Percentiles rank a stretch among this genome's conserved stretches.
Conservation (phyloP, 2,888 invertebrate genomes). For the Metellina segmentata region DNA sequence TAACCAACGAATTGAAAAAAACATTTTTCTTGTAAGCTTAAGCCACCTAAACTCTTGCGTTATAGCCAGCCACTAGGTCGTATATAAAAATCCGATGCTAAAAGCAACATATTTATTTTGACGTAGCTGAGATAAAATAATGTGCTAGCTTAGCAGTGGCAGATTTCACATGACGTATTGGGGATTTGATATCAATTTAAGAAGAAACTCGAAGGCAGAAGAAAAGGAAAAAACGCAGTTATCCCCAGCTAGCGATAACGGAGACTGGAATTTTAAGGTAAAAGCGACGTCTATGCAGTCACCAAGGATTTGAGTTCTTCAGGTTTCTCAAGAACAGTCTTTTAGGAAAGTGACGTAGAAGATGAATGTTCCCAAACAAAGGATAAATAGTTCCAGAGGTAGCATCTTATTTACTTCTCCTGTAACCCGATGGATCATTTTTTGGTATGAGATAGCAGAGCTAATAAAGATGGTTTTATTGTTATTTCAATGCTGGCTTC, state of each 20-base stretch:
- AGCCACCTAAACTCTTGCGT: too few relatives aligned
- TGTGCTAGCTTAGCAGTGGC: slow-evolving; percentile 58
- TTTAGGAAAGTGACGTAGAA: neutral
- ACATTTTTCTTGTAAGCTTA: too few relatives aligned
- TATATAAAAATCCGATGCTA: too few relatives aligned
- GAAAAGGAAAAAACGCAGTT: neutral
- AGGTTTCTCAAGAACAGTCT: neutral
- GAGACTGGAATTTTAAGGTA: slow-evolving; percentile 22
- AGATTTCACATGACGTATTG: slow-evolving; percentile 64
- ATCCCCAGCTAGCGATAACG: slow-evolving; percentile 25
- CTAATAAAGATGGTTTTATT: neutral
- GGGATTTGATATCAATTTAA: slow-evolving; percentile 69
- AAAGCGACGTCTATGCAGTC: slow-evolving; percentile 22
- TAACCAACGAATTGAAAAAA: too few relatives aligned
- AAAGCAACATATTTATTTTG: slow-evolving; percentile 64
- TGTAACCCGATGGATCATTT: slow-evolving; percentile 21
- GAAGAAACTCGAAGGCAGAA: slow-evolving; percentile 6
- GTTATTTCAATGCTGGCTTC: neutral
- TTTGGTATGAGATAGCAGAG: neutral
- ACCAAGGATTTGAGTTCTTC: slow-evolving; percentile 17
- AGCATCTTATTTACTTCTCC: slow-evolving; percentile 4
- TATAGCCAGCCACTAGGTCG: too few relatives aligned
- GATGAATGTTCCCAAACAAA: slow-evolving; percentile 8
- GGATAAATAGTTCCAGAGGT: neutral
- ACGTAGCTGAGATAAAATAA: slow-evolving; percentile 58